A percentile compares a stretch with the other conserved stretches of the same genome.
These are phyloP conservation scores for Cassiopea xamachana DNA, from an alignment of 30 jellyfish, hydroid and myxozoan species.

Conservation along the genomic window DNA sequence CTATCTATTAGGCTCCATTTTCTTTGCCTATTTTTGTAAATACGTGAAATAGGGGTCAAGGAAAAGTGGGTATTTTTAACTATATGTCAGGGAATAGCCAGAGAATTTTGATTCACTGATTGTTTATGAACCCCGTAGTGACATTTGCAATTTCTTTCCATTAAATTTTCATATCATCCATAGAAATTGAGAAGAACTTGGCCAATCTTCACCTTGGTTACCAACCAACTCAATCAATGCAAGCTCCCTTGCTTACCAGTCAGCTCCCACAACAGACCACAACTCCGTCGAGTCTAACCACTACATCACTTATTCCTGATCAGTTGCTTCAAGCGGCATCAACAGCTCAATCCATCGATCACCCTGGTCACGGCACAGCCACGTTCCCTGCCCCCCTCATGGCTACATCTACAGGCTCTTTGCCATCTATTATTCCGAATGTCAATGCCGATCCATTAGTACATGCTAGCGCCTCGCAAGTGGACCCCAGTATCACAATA, in stretches of 20 bases:
- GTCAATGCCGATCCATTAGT: conserved; percentile 38
- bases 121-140: too few species aligned
- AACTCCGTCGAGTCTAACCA: conserved; percentile 47
- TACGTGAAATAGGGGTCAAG: too few species aligned
- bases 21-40: too few species aligned
- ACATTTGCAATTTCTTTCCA: too few species aligned
- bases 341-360: conserved; percentile 64
- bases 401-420: conserved; percentile 69
- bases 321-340: conserved; percentile 45
- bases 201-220: conserved; percentile 66
- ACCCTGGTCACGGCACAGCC: conserved; percentile 72
- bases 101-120: too few species aligned
- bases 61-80: too few species aligned
- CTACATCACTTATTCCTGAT: conserved; percentile 40
- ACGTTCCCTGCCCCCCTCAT: conserved; percentile 69
- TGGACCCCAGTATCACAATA: conserved; percentile 35
- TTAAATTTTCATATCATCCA: background rate
- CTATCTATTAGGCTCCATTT: too few species aligned
- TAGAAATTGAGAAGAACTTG: conserved; percentile 58
- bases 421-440: conserved; percentile 51
- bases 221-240: conserved; percentile 70
- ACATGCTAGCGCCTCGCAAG: conserved; percentile 16
- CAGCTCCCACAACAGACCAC: conserved; percentile 58
- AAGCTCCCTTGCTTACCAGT: conserved; percentile 73
- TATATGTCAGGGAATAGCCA: too few species aligned